Conservation (phyloP, 2,797 vertebrate genomes). For the Peromyscus eremicus region DNA sequence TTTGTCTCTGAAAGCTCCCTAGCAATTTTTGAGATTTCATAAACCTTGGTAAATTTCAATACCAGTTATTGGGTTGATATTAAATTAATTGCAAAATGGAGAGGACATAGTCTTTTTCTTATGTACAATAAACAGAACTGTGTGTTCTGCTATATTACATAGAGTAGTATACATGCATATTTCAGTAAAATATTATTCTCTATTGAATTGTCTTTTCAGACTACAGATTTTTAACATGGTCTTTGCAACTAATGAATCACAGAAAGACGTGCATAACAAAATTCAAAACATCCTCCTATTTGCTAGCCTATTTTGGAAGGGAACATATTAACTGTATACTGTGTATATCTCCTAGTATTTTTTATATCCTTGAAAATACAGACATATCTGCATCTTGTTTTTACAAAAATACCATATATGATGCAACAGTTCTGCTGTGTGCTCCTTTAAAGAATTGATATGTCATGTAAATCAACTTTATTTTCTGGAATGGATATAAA, state of each 20-base stretch:
- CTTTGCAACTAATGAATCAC: background rate
- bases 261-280: background rate
- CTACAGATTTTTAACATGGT: background rate
- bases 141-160: background rate
- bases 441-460: background rate
- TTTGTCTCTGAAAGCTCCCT: conserved; percentile 77
- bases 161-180: background rate
- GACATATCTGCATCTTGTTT: background rate
- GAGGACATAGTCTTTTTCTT: background rate
- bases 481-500: background rate
- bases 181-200: background rate
- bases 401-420: background rate
- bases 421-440: background rate
- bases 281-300: background rate
- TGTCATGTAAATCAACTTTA: background rate
- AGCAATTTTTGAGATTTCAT: conserved; percentile 76
- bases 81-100: conserved; percentile 61
- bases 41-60: conserved; percentile 61
- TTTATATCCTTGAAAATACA: background rate
- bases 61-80: background rate
- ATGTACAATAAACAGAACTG: background rate
- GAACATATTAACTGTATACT: background rate
- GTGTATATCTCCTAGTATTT: background rate
- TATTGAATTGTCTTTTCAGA: background rate
- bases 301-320: fast-evolving